A percentile compares a stretch with the other conserved stretches of the same genome.
These are phyloP conservation scores for Zaprionus nigranus DNA, from an alignment of 1,140 invertebrate genomes.

Conservation along the genomic window DNA sequence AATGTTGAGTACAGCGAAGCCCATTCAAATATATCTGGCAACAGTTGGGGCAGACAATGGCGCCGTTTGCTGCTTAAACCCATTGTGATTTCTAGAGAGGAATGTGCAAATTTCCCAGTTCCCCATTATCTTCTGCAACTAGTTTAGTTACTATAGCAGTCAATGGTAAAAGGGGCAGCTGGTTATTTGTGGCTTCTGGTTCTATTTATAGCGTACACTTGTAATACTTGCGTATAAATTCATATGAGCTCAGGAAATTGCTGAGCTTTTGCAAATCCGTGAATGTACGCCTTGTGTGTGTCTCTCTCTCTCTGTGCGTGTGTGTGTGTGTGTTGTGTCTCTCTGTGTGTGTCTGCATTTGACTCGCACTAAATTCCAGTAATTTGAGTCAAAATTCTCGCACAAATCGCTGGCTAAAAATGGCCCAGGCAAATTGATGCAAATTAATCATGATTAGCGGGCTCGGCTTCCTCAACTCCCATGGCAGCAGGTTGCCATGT, in stretches of 20 bases:
- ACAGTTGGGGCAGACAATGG: background rate
- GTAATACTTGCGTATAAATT: background rate
- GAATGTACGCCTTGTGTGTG: background rate
- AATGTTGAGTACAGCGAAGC: background rate
- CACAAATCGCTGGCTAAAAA: slow-evolving; percentile 62
- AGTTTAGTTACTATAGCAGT: background rate
- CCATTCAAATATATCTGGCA: background rate
- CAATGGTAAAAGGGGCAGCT: background rate
- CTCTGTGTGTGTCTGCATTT: background rate
- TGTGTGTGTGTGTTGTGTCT: background rate
- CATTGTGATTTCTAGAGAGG: background rate
- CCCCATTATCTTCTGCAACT: background rate
- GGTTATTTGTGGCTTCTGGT: slow-evolving; percentile 2
- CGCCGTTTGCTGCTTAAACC: background rate
- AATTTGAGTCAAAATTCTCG: slow-evolving; percentile 35
- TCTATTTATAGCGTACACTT: background rate
- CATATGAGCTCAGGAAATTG: background rate
- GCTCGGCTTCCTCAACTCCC: slow-evolving; percentile 10
- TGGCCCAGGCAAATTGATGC: slow-evolving; percentile 71
- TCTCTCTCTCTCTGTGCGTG: too few relatives aligned
- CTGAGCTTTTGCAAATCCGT: background rate
- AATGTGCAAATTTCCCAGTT: background rate
- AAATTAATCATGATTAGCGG: slow-evolving; percentile 80
- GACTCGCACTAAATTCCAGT: slow-evolving; percentile 12
- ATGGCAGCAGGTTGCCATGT: slow-evolving; percentile 14